phyloP scores from a whole-genome alignment of 2,113 vertebrate species.

The Rhineura floridana region DNA sequence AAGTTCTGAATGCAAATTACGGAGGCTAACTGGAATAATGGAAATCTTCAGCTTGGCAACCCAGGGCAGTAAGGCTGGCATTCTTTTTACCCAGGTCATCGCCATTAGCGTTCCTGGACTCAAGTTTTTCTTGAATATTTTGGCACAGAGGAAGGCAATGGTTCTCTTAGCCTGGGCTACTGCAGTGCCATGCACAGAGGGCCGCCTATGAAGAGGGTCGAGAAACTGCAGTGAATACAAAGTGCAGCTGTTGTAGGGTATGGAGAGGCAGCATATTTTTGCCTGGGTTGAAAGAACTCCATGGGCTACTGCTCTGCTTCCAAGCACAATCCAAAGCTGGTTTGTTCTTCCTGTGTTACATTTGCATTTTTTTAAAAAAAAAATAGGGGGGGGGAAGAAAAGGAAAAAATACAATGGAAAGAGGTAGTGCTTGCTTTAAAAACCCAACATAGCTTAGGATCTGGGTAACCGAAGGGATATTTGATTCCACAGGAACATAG shows the following conservation, averaged over 20 bases:
- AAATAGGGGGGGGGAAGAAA: too few species aligned
- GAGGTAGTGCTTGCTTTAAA: background rate
- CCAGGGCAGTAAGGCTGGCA: rapidly evolving
- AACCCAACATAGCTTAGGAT: background rate
- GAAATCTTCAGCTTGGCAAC: background rate
- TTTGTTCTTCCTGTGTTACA: too few species aligned
- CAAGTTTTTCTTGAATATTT: background rate
- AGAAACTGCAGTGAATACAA: background rate
- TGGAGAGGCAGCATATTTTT: background rate
- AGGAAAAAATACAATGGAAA: too few species aligned
- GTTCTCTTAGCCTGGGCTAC: background rate
- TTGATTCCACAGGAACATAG: background rate
- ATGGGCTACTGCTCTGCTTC: background rate
- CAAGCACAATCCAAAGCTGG: background rate
- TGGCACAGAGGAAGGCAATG: background rate
- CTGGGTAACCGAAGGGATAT: background rate
- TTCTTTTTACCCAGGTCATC: background rate
- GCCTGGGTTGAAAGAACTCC: background rate
- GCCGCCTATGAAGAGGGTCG: background rate
- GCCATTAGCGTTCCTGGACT: background rate
- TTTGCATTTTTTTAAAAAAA: too few species aligned
- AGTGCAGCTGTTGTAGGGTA: background rate
- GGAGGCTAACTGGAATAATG: background rate
- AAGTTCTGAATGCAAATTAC: background rate
- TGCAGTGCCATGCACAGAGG: background rate